A percentile compares a stretch with the other conserved stretches of the same genome.
Evolutionary conservation across 2,797 vertebrate genomes (phyloP).

Genomic region (Muscicapa comitata): DNA sequence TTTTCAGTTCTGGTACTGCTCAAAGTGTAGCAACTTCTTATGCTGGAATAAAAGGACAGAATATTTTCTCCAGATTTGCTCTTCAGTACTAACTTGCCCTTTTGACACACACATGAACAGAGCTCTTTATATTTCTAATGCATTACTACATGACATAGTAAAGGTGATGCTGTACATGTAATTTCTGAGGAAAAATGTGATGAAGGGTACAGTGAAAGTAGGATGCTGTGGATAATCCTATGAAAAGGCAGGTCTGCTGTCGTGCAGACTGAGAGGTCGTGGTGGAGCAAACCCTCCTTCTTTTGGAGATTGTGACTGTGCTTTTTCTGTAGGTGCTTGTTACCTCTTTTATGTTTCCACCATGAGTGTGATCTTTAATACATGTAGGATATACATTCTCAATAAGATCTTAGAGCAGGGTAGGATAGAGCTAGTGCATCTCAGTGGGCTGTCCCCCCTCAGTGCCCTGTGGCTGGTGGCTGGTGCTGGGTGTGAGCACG

Average conservation of each 20-base stretch:
- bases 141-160: neutral
- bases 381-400: neutral
- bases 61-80: neutral
- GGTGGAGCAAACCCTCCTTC: neutral
- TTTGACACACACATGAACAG: neutral
- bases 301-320: neutral
- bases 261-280: rapidly evolving
- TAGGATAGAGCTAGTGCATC: neutral
- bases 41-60: neutral
- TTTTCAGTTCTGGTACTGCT: neutral
- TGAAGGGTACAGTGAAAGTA: neutral
- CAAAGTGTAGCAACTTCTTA: neutral
- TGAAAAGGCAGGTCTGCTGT: neutral
- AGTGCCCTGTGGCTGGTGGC: rapidly evolving
- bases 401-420: rapidly evolving
- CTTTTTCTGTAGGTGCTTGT: neutral
- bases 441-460: too few species aligned
- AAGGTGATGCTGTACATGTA: neutral
- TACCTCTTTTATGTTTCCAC: neutral
- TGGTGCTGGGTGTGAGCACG: neutral
- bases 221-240: neutral
- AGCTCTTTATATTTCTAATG: neutral
- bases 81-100: neutral
- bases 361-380: neutral
- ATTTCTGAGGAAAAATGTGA: neutral